Evolutionary conservation across 2,888 invertebrate species (phyloP).

Genomic region (Anticlea derivata): DNA sequence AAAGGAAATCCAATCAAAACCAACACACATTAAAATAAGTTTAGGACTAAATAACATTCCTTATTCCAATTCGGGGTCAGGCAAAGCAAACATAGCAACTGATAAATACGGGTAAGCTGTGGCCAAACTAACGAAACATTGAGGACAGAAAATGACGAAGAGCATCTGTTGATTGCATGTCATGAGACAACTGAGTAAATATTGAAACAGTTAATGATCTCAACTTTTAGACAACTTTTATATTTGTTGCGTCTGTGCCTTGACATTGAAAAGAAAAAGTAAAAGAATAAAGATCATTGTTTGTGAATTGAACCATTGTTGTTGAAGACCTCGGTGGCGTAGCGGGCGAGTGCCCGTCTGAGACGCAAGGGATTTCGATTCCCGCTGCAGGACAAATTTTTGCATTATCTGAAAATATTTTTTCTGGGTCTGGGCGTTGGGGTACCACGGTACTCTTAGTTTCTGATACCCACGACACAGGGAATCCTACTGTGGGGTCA

Average conservation of each 20-base stretch:
- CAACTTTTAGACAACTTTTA: conserved; percentile 7
- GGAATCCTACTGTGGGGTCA: no score
- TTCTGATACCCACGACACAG: no score
- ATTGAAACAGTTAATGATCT: conserved; percentile 25
- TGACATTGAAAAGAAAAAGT: conserved; percentile 8
- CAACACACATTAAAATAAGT: conserved; percentile 2
- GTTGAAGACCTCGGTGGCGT: no score
- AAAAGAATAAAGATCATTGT: no score
- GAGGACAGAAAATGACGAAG: conserved; percentile 43
- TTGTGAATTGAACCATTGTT: no score
- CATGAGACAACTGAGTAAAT: conserved; percentile 63
- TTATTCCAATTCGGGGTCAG: conserved; percentile 32
- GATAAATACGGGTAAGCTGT: conserved; percentile 22
- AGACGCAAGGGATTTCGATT: no score
- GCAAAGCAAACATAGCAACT: conserved; percentile 33
- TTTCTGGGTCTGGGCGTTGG: no score
- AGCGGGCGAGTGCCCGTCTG: no score
- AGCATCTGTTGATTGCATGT: conserved; percentile 52
- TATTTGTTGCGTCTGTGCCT: background rate
- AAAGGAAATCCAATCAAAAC: conserved; percentile 4
- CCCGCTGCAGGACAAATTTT: no score
- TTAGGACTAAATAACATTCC: conserved; percentile 1
- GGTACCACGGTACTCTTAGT: no score
- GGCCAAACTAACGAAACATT: conserved; percentile 28
- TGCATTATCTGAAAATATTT: no score